Evolutionary conservation across 2,113 vertebrate genomes (phyloP).

Genomic region (Spermophilus dauricus): DNA sequence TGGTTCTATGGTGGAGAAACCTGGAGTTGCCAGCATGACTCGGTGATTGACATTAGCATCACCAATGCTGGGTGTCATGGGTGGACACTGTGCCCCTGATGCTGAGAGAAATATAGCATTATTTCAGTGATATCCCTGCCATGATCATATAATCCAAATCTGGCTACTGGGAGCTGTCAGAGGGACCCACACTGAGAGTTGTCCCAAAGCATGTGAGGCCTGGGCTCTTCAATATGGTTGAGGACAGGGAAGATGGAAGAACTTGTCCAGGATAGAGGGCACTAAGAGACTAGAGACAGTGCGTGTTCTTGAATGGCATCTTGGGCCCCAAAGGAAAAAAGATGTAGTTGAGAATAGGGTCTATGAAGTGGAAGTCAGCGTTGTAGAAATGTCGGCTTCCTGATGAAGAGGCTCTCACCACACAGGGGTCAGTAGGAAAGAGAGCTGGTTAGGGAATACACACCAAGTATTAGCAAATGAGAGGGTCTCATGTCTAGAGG

Average conservation of each 20-base stretch:
- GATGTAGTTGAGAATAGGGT: background rate
- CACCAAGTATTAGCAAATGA: background rate
- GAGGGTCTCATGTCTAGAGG: background rate
- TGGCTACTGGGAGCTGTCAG: background rate
- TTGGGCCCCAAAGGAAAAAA: background rate
- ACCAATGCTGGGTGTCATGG: too few relatives aligned
- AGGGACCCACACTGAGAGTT: background rate
- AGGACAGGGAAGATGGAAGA: background rate
- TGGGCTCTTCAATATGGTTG: background rate
- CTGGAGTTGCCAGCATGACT: background rate
- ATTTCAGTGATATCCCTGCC: background rate
- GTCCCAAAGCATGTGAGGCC: background rate
- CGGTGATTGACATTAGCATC: background rate
- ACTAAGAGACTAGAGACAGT: background rate
- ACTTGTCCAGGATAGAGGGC: background rate
- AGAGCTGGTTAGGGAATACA: background rate
- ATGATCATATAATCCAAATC: rapidly evolving
- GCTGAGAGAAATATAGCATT: background rate
- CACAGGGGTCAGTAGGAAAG: too few relatives aligned
- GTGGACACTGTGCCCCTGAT: rapidly evolving
- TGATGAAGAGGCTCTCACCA: rapidly evolving
- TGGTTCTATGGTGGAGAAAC: background rate
- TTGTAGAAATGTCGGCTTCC: background rate
- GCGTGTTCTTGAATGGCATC: background rate
- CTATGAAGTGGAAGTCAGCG: background rate